Conservation (phyloP, 2,113 vertebrate species). For the Chloropsis hardwickii region DNA sequence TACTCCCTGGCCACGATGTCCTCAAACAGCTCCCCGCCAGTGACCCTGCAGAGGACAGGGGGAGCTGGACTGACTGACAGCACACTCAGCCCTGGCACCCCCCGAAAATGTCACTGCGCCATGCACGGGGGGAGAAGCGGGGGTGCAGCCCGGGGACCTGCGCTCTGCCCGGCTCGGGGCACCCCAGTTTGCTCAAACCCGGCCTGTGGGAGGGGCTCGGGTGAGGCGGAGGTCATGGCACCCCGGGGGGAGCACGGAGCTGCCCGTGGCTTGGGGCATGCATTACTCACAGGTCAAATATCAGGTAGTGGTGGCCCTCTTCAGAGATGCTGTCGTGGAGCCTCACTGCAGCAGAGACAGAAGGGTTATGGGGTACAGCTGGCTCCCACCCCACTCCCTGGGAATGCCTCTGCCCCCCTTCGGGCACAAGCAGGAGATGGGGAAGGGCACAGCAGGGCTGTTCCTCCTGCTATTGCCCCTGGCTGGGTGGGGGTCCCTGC, state of each 20-base stretch:
- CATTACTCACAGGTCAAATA: constrained; percentile 84
- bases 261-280: not conserved
- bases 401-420: not conserved
- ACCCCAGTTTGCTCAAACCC: not conserved
- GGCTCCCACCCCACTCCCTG: accelerated
- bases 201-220: accelerated
- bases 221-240: accelerated
- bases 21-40: constrained; percentile 80
- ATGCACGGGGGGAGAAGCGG: accelerated
- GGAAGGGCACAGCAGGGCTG: not conserved
- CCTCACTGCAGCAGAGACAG: constrained; percentile 70
- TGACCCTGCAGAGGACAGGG: constrained; percentile 65
- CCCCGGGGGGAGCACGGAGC: accelerated
- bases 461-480: not conserved
- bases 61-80: not conserved
- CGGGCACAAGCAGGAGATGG: not conserved
- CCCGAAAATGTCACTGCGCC: accelerated
- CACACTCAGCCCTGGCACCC: not conserved
- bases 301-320: constrained; percentile 84
- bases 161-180: accelerated
- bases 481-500: not conserved
- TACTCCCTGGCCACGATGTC: constrained; percentile 84
- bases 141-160: not conserved
- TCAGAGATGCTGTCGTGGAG: constrained; percentile 84
- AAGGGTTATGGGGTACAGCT: not conserved